phyloP scores from a whole-genome alignment of 2,113 vertebrate genomes.

The Hyperopisus bebe region DNA sequence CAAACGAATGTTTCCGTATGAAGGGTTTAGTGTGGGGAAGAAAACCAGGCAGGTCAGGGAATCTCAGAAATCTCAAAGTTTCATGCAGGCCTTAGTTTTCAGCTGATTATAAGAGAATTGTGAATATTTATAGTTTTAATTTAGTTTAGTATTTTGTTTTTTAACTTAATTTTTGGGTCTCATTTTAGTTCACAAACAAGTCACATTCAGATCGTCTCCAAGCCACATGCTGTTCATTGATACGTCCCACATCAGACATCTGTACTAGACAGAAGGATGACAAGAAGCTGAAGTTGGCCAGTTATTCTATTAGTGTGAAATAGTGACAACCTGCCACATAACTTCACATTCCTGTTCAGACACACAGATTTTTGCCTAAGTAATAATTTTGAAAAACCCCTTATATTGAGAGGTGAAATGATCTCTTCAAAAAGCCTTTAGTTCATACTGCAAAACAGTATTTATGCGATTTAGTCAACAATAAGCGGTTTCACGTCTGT shows the following conservation, averaged over 20 bases:
- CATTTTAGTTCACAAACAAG: background rate
- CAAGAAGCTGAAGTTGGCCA: background rate
- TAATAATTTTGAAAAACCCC: constrained; percentile 5
- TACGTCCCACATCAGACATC: background rate
- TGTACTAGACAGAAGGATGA: background rate
- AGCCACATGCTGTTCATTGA: background rate
- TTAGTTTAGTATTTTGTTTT: background rate
- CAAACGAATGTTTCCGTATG: constrained; percentile 31
- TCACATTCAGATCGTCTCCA: background rate
- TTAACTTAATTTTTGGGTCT: background rate
- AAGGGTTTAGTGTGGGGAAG: background rate
- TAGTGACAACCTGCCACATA: background rate
- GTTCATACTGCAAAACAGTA: background rate
- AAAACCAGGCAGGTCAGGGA: constrained; percentile 16
- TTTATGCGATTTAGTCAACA: background rate
- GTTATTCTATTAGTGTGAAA: background rate
- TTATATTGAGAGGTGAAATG: background rate
- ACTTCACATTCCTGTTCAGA: too few species aligned
- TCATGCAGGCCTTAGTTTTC: constrained; percentile 23
- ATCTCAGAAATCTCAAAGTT: constrained; percentile 27
- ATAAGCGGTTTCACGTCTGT: background rate
- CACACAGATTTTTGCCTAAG: background rate
- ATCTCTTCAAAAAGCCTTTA: background rate
- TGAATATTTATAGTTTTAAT: background rate
- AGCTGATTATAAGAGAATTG: constrained; percentile 27